Conservation (phyloP, 2,113 vertebrate genomes). For the Chamaea fasciata region DNA sequence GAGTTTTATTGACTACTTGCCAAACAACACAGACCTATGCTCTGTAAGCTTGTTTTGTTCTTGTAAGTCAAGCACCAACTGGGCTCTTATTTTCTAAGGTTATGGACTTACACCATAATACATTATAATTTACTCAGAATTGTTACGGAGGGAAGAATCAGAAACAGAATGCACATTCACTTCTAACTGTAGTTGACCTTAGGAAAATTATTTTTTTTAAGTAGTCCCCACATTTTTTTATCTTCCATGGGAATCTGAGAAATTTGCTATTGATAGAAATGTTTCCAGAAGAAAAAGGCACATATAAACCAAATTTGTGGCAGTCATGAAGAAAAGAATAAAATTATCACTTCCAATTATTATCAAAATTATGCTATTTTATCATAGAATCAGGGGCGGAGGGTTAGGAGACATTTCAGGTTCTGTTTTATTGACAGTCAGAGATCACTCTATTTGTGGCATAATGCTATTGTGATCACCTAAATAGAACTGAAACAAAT, state of each 20-base stretch:
- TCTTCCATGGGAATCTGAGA: neutral
- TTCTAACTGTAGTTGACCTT: slow-evolving; percentile 15
- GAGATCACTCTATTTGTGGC: neutral
- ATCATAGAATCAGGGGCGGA: neutral
- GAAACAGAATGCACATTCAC: slow-evolving; percentile 43
- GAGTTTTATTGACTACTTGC: slow-evolving; percentile 80
- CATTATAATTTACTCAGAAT: slow-evolving; percentile 68
- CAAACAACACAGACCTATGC: slow-evolving; percentile 68
- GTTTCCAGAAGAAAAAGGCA: neutral
- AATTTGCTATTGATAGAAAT: neutral
- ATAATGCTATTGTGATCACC: neutral
- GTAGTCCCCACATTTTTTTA: neutral
- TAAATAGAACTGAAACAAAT: slow-evolving; percentile 7
- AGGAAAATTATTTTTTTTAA: neutral
- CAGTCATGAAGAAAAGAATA: neutral
- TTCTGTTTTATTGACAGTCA: neutral
- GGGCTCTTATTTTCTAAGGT: slow-evolving; percentile 70
- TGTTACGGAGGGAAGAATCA: slow-evolving; percentile 15
- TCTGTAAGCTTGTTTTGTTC: slow-evolving; percentile 72
- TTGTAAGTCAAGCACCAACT: slow-evolving; percentile 72
- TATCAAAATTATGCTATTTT: neutral
- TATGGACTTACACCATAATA: slow-evolving; percentile 52
- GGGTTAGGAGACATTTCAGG: neutral
- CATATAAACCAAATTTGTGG: neutral
- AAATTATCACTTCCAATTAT: neutral